These are phyloP conservation scores for Enteromius anoplus DNA, from an alignment of 2,797 vertebrate genomes.

Conservation along the genomic window DNA sequence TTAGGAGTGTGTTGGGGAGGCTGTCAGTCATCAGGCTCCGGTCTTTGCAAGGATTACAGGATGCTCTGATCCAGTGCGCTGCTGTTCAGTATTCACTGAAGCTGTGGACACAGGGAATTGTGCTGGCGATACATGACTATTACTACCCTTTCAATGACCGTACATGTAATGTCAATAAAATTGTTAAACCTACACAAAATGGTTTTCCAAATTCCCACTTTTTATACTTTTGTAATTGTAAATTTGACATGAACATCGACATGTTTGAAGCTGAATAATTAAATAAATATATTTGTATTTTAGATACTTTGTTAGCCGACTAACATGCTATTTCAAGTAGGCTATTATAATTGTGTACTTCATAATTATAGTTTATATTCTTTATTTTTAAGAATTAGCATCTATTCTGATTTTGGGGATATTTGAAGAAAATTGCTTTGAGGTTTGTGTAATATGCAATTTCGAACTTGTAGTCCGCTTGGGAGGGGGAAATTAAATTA, in stretches of 20 bases:
- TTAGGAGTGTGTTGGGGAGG: not conserved
- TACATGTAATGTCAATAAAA: constrained; percentile 8
- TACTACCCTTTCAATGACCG: not conserved
- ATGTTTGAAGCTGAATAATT: not conserved
- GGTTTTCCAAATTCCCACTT: not conserved
- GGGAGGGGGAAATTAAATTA: no score
- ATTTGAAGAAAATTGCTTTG: no score
- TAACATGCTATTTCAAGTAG: no score
- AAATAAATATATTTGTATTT: no score
- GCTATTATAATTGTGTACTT: no score
- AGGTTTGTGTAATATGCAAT: no score
- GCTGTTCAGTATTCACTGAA: constrained; percentile 14
- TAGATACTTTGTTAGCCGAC: no score
- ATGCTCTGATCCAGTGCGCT: constrained; percentile 7
- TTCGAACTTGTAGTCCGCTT: not conserved
- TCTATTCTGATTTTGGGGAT: no score
- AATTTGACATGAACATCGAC: not conserved
- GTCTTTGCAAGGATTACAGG: constrained; percentile 29
- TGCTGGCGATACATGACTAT: not conserved
- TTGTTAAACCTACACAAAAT: not conserved
- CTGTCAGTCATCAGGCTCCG: constrained; percentile 1
- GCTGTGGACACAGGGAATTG: not conserved
- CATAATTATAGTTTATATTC: no score
- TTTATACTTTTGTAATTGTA: not conserved
- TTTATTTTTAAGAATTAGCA: no score